These are phyloP conservation scores for Plagodis pulveraria DNA, from an alignment of 2,888 invertebrate genomes.

Conservation along the genomic window DNA sequence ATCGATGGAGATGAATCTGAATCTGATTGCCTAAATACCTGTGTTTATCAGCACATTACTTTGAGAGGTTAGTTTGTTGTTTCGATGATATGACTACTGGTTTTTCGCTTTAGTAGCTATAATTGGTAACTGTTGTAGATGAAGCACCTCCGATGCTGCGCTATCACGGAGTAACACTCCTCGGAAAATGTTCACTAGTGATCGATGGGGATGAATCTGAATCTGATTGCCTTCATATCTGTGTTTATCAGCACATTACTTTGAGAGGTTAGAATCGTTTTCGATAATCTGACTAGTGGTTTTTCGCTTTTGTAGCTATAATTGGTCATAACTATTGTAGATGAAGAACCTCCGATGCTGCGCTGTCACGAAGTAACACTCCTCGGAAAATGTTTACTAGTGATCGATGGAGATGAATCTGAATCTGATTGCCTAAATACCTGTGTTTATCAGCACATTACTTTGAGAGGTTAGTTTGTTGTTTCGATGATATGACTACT, in stretches of 20 bases:
- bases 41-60: slow-evolving; percentile 3
- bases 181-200: slow-evolving; percentile 40
- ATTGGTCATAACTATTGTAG: no score
- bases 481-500: not conserved
- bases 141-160: slow-evolving; percentile 62
- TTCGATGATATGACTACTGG: not conserved
- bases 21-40: slow-evolving; percentile 17
- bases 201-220: slow-evolving; percentile 44
- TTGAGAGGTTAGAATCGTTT: not conserved
- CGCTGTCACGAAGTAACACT: slow-evolving; percentile 49
- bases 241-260: slow-evolving; percentile 3
- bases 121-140: no score
- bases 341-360: slow-evolving; percentile 60
- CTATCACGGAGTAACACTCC: slow-evolving; percentile 50
- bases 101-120: no score
- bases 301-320: no score
- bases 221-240: slow-evolving; percentile 18
- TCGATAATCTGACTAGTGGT: not conserved
- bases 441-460: slow-evolving; percentile 1
- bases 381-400: slow-evolving; percentile 40
- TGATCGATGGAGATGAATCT: slow-evolving; percentile 46
- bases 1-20: slow-evolving; percentile 44
- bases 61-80: slow-evolving; percentile 1
- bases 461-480: slow-evolving; percentile 1
- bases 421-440: slow-evolving; percentile 17